Evolutionary conservation across 64 coral and sea anemone genomes (phyloP).

Genomic region (Stichodactyla helianthus): DNA sequence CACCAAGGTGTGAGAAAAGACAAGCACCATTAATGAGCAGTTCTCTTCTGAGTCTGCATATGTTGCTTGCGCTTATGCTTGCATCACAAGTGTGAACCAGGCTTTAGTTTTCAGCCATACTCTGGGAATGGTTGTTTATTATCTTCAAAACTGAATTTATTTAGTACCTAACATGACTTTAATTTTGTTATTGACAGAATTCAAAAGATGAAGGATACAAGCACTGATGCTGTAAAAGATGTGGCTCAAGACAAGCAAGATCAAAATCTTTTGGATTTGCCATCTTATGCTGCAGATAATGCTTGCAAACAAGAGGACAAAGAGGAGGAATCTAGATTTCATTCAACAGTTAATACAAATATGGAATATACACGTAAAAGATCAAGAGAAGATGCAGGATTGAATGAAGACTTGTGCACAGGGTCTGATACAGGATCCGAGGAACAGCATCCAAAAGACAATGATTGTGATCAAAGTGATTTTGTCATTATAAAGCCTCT

Average conservation of each 20-base stretch:
- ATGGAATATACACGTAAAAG: not conserved
- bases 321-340: not conserved
- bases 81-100: no score
- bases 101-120: no score
- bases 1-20: no score
- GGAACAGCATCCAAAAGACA: not conserved
- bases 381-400: not conserved
- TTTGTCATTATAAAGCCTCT: not conserved
- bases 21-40: no score
- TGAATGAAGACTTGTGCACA: not conserved
- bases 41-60: no score
- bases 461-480: not conserved
- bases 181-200: not conserved
- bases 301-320: not conserved
- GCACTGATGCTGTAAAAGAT: not conserved
- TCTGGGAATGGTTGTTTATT: no score
- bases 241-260: not conserved
- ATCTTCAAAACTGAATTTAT: not conserved
- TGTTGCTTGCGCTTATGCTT: no score
- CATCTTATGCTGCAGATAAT: not conserved
- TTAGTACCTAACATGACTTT: not conserved
- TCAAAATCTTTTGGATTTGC: not conserved
- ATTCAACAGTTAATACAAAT: not conserved
- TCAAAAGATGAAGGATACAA: not conserved
- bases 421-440: not conserved